These are phyloP conservation scores for Mirza zaza DNA, from an alignment of 2,113 vertebrate species.

Conservation along the genomic window DNA sequence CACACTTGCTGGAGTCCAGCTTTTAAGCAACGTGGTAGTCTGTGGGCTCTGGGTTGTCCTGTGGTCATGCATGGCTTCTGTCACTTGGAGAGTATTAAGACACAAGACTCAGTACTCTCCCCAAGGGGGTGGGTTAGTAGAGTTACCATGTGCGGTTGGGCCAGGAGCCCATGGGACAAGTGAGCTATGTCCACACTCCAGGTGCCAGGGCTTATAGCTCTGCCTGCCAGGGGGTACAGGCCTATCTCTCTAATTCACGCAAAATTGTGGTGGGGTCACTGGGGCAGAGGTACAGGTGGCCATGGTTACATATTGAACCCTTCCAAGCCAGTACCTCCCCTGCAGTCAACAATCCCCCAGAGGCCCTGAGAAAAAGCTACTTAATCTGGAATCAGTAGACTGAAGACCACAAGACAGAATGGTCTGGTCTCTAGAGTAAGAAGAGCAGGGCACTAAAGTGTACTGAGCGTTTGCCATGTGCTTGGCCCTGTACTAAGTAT, in stretches of 20 bases:
- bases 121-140: background rate
- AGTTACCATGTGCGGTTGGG: background rate
- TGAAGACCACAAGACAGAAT: background rate
- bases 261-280: background rate
- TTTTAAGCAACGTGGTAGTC: background rate
- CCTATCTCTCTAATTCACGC: background rate
- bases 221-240: background rate
- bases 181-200: accelerated
- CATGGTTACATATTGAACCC: background rate
- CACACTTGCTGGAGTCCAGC: background rate
- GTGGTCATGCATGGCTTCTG: background rate
- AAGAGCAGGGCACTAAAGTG: background rate
- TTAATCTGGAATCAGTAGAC: background rate
- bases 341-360: background rate
- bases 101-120: background rate
- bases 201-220: background rate
- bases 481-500: background rate
- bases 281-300: background rate
- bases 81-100: background rate
- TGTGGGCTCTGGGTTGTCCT: background rate
- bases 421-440: background rate
- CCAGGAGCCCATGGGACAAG: background rate
- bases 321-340: background rate
- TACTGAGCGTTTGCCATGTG: background rate
- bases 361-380: background rate